These are phyloP conservation scores for Aurelia aurita complex sp. Pacific DNA, from an alignment of 30 jellyfish, hydroid and myxozoan species.

Conservation along the genomic window DNA sequence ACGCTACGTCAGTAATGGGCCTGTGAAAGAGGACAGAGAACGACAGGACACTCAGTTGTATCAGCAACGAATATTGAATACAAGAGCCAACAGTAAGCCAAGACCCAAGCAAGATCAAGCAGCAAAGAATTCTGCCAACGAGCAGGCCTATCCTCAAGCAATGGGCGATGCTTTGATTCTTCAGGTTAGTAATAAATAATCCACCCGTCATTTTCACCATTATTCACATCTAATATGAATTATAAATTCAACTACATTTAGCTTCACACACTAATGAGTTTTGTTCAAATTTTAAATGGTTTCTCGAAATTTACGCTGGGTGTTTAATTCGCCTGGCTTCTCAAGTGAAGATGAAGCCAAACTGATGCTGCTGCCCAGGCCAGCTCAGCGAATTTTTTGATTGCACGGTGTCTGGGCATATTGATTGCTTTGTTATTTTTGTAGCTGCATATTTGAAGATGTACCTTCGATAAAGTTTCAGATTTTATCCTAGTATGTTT, in stretches of 20 bases:
- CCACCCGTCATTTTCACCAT: not conserved
- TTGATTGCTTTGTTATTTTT: too few species aligned
- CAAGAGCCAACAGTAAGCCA: constrained; percentile 69
- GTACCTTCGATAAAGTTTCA: not conserved
- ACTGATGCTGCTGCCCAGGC: too few species aligned
- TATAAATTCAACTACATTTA: too few species aligned
- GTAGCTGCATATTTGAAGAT: too few species aligned
- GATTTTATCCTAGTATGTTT: not conserved
- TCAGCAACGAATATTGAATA: constrained; percentile 75
- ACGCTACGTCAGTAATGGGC: constrained; percentile 66
- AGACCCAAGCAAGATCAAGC: constrained; percentile 67
- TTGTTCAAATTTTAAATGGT: too few species aligned
- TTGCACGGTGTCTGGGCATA: too few species aligned
- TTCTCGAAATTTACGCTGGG: too few species aligned
- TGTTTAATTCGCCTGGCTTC: too few species aligned
- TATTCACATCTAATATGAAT: not conserved
- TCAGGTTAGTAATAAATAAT: constrained; percentile 41
- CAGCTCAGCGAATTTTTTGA: too few species aligned
- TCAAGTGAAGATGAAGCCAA: too few species aligned
- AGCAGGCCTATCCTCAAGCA: constrained; percentile 63
- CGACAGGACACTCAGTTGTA: constrained; percentile 79
- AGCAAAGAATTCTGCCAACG: constrained; percentile 53
- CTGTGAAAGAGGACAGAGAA: constrained; percentile 78
- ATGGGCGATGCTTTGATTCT: constrained; percentile 80
- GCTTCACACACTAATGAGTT: too few species aligned